Evolutionary conservation across 2,113 vertebrate species (phyloP).

Genomic region (Bufo gargarizans): DNA sequence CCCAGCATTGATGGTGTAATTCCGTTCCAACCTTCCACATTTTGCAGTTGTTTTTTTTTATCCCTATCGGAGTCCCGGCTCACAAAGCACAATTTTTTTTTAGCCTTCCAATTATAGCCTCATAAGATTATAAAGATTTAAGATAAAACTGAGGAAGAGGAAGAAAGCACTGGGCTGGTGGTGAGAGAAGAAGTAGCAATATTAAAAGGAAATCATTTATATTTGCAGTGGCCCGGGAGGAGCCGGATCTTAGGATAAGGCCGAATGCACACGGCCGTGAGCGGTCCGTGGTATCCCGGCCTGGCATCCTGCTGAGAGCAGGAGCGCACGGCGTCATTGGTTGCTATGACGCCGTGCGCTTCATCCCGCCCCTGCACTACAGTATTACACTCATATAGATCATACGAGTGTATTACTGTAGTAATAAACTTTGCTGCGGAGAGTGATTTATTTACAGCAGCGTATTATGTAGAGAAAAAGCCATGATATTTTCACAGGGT

Average conservation of each 20-base stretch:
- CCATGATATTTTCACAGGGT: slow-evolving; percentile 86
- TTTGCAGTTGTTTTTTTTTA: slow-evolving; percentile 67
- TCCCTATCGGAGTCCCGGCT: slow-evolving; percentile 79
- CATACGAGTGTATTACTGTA: too few relatives aligned
- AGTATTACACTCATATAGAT: too few relatives aligned
- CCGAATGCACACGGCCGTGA: too few relatives aligned
- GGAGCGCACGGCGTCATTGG: too few relatives aligned
- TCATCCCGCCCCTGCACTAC: too few relatives aligned
- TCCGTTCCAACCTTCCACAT: slow-evolving; percentile 78
- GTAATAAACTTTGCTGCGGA: slow-evolving; percentile 91
- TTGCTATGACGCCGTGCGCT: too few relatives aligned
- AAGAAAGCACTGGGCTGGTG: slow-evolving; percentile 70
- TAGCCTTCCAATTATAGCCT: slow-evolving; percentile 87
- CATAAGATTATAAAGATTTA: slow-evolving; percentile 83
- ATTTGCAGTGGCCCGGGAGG: too few relatives aligned
- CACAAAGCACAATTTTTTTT: slow-evolving; percentile 77
- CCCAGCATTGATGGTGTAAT: slow-evolving; percentile 82
- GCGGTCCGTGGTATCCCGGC: too few relatives aligned
- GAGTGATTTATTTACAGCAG: slow-evolving; percentile 96
- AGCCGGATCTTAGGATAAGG: too few relatives aligned
- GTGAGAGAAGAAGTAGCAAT: slow-evolving; percentile 65
- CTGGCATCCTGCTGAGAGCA: too few relatives aligned
- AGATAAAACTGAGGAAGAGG: slow-evolving; percentile 79
- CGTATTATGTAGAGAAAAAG: slow-evolving; percentile 94
- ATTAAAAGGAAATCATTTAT: neutral